Evolutionary conservation across 2,888 invertebrate species (phyloP).

Genomic region (Tortricodes alternella): DNA sequence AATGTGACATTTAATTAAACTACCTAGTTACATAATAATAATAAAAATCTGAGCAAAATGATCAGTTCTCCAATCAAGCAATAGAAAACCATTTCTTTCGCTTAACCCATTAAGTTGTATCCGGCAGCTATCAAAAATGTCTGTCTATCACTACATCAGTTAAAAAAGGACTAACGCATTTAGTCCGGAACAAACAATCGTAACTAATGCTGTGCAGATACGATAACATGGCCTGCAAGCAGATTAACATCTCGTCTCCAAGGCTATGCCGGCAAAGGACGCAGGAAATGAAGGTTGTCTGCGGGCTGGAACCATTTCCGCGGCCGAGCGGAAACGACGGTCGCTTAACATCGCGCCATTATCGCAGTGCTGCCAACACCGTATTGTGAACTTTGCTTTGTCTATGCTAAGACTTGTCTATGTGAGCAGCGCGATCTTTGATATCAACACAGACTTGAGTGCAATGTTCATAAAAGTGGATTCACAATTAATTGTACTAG

Average conservation of each 20-base stretch:
- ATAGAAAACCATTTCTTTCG: no score
- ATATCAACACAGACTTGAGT: no score
- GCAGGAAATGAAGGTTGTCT: constrained; percentile 30
- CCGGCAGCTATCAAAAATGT: not conserved
- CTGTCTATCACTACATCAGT: not conserved
- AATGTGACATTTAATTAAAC: no score
- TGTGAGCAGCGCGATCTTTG: constrained; percentile 4
- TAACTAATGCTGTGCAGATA: not conserved
- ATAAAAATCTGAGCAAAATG: no score
- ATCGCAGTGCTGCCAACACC: constrained; percentile 21
- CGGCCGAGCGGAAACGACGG: constrained; percentile 22
- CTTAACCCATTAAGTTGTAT: not conserved
- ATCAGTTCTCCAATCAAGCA: no score
- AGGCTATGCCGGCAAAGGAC: constrained; percentile 17
- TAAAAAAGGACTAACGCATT: not conserved
- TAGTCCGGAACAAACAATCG: not conserved
- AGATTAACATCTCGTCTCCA: constrained; percentile 26
- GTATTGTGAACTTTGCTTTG: constrained; percentile 21
- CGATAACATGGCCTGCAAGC: not conserved
- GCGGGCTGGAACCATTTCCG: constrained; percentile 19
- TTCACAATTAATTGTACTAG: no score
- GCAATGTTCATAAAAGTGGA: no score
- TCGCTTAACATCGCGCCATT: constrained; percentile 27
- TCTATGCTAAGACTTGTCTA: constrained; percentile 8
- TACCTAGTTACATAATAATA: no score